Base-by-base conservation (phyloP, 2,113 vertebrate species). In the Aegithalos caudatus region DNA sequence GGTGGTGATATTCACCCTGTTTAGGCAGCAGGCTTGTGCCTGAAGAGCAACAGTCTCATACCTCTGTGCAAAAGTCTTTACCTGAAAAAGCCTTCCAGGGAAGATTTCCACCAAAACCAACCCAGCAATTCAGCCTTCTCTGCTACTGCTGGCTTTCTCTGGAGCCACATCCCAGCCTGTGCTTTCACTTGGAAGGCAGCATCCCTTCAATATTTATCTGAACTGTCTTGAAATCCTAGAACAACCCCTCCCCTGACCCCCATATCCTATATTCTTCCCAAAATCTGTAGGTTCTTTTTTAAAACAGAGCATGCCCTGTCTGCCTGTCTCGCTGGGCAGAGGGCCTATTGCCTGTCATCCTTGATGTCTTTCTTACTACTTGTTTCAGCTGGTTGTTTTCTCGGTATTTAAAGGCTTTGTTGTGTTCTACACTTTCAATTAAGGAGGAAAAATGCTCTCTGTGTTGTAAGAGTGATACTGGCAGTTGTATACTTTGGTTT, bases 381-480 rank as follows among this genome's bases (percentile, higher is more conserved):
- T 92, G 90, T 81, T 96, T 96, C 90, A 94, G 82, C 85, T 81
- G 88, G 76, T 90, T 83, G 82, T 94, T 92, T 94, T 88, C 88
- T 81, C 0, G 0, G 72, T 73, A 74, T 96, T 95, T 96, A 93
- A 86, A 86, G 64, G 56, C 71, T 94, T 82, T 90, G 92, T 71
- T 95, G 79, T 78, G 60, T 86, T 88, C 94, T 79, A 81, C 79
- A 80, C 88, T 96, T 94, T 94, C 95, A 97, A 73, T 96, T 96
- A 93, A 93, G 80, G 72, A 94, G 88, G 85, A 95, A 96, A 92
- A 96, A 96, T 61, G 57, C 47, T 94, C 73, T 88, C 85, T 95
- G 60, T 93, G 85, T 92, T 92, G 82, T 95, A 96, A 95, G 93
- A 96, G 86, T 93, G 96, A 96, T 96, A 90, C 94, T 97, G 93